phyloP scores from a whole-genome alignment of 2,797 vertebrate genomes.

The Heteromormyrus szaboi region DNA sequence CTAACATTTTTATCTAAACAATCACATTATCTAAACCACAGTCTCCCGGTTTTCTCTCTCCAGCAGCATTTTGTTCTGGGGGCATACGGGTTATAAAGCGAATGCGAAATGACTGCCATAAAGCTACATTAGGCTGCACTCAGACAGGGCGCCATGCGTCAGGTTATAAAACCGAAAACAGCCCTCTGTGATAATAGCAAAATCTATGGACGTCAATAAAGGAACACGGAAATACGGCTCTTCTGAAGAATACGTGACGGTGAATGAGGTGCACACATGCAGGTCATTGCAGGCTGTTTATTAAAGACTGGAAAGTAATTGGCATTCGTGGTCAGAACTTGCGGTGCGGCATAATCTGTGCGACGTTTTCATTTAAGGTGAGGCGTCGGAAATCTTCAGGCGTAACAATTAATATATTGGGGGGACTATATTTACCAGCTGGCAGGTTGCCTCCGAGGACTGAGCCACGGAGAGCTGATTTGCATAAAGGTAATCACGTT shows the following conservation, averaged over 20 bases:
- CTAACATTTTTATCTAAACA: not conserved
- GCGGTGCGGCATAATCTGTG: not conserved
- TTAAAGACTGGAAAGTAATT: not conserved
- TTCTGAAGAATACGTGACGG: not conserved
- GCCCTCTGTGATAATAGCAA: not conserved
- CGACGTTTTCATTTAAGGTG: not conserved
- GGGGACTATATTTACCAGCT: constrained; percentile 1
- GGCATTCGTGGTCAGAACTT: not conserved
- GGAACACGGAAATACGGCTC: not conserved
- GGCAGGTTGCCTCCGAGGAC: not conserved
- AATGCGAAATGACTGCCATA: not conserved
- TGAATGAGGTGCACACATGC: not conserved
- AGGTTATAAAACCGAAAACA: not conserved
- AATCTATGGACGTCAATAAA: not conserved
- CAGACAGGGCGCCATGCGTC: not conserved
- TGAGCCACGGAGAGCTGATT: not conserved
- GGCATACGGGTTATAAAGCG: not conserved
- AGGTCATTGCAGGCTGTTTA: not conserved
- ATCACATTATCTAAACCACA: constrained; percentile 10
- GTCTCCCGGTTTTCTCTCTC: not conserved
- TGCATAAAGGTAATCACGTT: not conserved
- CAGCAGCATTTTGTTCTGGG: not conserved
- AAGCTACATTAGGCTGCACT: not conserved
- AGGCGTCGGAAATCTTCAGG: not conserved
- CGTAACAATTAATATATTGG: not conserved